Base-by-base conservation (phyloP, 2,113 vertebrate genomes). In the Zeus faber region DNA sequence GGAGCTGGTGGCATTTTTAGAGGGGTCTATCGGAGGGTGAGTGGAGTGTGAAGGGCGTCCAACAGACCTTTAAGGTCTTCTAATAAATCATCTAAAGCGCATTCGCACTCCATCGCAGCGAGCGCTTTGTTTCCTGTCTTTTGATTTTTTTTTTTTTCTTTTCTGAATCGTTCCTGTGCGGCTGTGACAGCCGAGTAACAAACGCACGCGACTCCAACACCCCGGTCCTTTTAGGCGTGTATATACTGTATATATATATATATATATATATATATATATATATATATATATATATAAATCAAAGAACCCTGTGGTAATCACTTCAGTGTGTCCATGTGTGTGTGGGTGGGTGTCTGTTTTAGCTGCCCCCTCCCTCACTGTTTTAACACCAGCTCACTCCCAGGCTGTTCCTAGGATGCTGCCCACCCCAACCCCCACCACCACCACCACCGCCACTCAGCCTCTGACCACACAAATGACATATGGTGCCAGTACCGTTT, bases 371-470 rank as follows among this genome's bases (percentile, higher is more conserved):
- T 72, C 46, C 41, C 51, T 49, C 47, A 0, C 62, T 29, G 58
- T 58, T 70, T 77, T 80, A 72, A 84, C 84, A 86, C 80, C 51
- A 73, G 68, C 75, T 84, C 74, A 76, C 73, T 88, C 76, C 70
- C 61, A 25, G 59, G 43, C n/a, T n/a, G n/a, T n/a, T n/a, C n/a
- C n/a, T n/a, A n/a, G n/a, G n/a, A n/a, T n/a, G n/a, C n/a, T n/a
- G n/a, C 66, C 46, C 43, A 72, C 65, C 14, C 44, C 59, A 61
- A 68, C 63, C 25, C 45, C 47, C 10, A 35, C 22, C 58, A 43
- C 67, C 50, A 66, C 54, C 66, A 39, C 51, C 31, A 45, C 40
- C n/a, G n/a, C n/a, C n/a, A 58, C 65, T 56, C 14, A 62, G 69
- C 78, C 74, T 72, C 44, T 43, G 68, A 65, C 76, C 76, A 75